phyloP scores from a whole-genome alignment of 2,888 invertebrate species.

The Cephalotes varians region DNA sequence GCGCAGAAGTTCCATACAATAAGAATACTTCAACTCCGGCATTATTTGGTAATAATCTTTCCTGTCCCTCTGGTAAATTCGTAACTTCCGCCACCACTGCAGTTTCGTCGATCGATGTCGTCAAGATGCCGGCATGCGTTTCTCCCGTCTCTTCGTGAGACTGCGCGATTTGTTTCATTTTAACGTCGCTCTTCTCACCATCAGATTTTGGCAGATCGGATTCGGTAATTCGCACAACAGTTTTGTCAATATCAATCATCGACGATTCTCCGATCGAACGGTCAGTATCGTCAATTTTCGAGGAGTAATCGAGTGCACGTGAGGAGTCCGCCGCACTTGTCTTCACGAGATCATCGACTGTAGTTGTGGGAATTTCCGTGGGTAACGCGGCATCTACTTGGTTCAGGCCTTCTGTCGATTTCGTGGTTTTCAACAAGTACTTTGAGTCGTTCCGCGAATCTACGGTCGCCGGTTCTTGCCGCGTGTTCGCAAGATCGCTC shows the following conservation, averaged over 20 bases:
- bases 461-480: slow-evolving; percentile 57
- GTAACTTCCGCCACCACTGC: not conserved
- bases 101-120: slow-evolving; percentile 25
- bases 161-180: not conserved
- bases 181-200: not conserved
- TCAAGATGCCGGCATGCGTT: not conserved
- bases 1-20: slow-evolving; percentile 33
- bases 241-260: not conserved
- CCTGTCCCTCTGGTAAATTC: not conserved
- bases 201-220: not conserved
- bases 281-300: not conserved
- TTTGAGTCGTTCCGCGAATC: slow-evolving; percentile 39
- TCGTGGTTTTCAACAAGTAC: slow-evolving; percentile 20
- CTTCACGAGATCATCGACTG: slow-evolving; percentile 3
- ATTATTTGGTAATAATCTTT: slow-evolving; percentile 15
- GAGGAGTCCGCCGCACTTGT: not conserved
- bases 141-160: not conserved
- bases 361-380: not conserved
- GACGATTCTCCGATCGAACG: not conserved
- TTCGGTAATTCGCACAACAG: slow-evolving; percentile 1
- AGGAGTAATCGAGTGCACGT: not conserved
- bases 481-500: slow-evolving; percentile 61
- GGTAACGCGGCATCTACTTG: slow-evolving; percentile 16
- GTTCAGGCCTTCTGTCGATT: not conserved
- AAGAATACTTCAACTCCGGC: slow-evolving; percentile 23